Evolutionary conservation across 2,888 invertebrate species (phyloP).

Genomic region (Elysia crispata): DNA sequence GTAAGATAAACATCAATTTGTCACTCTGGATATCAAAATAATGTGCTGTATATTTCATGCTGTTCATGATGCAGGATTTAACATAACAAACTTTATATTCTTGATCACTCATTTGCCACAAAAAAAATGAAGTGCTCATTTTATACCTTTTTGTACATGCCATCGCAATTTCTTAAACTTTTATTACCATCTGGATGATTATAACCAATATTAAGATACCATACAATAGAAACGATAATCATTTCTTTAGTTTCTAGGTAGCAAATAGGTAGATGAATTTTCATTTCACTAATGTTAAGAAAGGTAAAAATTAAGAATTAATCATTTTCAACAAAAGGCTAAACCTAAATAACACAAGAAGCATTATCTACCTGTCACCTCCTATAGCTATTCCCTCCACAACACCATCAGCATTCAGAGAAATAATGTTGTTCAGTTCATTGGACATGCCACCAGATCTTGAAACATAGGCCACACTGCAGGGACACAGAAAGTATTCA

Average conservation of each 20-base stretch:
- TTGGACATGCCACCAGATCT: slow-evolving; percentile 99
- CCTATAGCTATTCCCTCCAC: slow-evolving; percentile 98
- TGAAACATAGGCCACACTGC: slow-evolving; percentile 97
- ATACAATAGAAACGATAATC: too few relatives aligned
- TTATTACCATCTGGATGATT: too few relatives aligned
- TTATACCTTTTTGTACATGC: not conserved
- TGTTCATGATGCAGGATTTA: too few relatives aligned
- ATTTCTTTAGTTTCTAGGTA: too few relatives aligned
- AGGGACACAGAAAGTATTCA: slow-evolving; percentile 55
- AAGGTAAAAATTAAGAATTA: not conserved
- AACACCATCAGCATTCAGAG: slow-evolving; percentile 97
- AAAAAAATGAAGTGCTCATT: too few relatives aligned
- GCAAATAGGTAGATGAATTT: not conserved
- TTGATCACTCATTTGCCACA: too few relatives aligned
- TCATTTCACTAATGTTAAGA: not conserved
- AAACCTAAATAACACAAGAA: not conserved
- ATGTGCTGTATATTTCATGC: too few relatives aligned
- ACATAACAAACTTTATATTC: too few relatives aligned
- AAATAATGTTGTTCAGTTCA: slow-evolving; percentile 97
- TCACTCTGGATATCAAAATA: too few relatives aligned
- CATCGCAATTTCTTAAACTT: too few relatives aligned
- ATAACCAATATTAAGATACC: too few relatives aligned
- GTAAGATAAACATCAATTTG: not conserved
- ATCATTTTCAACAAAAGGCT: not conserved
- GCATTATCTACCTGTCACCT: slow-evolving; percentile 84